Conservation (phyloP, 2,888 invertebrate species). For the Lasioglossum morio region DNA sequence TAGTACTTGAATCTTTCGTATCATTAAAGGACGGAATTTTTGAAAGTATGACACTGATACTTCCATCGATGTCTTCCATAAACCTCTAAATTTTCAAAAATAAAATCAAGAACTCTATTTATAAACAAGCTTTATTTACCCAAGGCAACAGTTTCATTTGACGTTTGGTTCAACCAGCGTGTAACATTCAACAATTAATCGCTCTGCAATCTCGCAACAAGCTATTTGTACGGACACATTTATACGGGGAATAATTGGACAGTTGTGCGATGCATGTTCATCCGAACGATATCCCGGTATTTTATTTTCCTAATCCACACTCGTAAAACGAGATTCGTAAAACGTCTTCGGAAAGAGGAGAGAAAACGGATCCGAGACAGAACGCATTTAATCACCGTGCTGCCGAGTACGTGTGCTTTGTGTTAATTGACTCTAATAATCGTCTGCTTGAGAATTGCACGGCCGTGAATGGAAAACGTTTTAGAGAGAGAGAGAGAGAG, state of each 20-base stretch:
- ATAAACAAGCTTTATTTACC: background rate
- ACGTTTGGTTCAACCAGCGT: background rate
- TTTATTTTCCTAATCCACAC: background rate
- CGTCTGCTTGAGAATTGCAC: slow-evolving; percentile 67
- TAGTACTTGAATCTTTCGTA: background rate
- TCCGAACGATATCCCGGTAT: background rate
- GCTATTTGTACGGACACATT: background rate
- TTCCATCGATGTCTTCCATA: background rate
- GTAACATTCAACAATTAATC: background rate
- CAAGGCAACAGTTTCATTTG: background rate
- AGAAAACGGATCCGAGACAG: slow-evolving; percentile 13
- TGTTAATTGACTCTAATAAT: slow-evolving; percentile 63
- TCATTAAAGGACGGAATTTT: background rate
- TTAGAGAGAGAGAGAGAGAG: slow-evolving; percentile 24
- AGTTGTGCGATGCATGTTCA: slow-evolving; percentile 15
- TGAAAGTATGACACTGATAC: no score
- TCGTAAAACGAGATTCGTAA: slow-evolving; percentile 21
- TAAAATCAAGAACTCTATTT: background rate
- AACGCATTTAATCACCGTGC: slow-evolving; percentile 28
- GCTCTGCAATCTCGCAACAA: background rate
- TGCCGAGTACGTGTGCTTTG: slow-evolving; percentile 59
- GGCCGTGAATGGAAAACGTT: slow-evolving; percentile 50
- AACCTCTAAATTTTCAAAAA: background rate
- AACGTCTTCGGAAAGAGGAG: slow-evolving; percentile 13
- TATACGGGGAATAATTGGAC: background rate